Evolutionary conservation across 2,888 invertebrate species (phyloP), one percentile per base, ranked within the genome.

Genomic region (Eristalis arbustorum): DNA sequence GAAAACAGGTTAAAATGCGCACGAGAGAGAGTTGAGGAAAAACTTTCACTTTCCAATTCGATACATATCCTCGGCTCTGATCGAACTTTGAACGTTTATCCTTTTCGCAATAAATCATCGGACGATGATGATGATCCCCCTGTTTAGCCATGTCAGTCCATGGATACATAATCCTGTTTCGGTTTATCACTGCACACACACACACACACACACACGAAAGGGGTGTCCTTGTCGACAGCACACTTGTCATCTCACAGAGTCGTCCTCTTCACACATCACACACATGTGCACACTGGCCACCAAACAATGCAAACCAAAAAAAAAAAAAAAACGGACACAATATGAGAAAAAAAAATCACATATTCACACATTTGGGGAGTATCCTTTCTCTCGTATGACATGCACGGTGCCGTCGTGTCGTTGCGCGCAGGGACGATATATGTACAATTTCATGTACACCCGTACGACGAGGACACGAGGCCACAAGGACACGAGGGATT

Each of bases 291-390:
- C 25, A 79, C 25, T 63, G 66, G 40, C 42, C 61, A 76, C 42
- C 74, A 77, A 77, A 67, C 63, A 77, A 59, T n/a, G 14, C 18
- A 31, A 31, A 1, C 31, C 25, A 25, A 3, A 3, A 25, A 25
- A 25, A 49, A 49, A 18, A 18, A 18, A 49, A 49, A n/a, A 23
- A 72, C 42, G n/a, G 31, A 42, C 6, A 67, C 40, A 18, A 42
- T 72, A 42, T 31, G 10, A 69, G 49, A 34, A 11, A 40, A 59
- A 69, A 64, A 69, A 87, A 87, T 79, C 78, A 83, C 83, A 85
- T 82, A 82, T 85, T 82, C 81, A 85, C 76, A 82, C 77, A 83
- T 82, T 87, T 83, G 78, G 82, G 85, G 85, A 78, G 85, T 87
- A 87, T 78, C 85, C 85, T 87, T 87, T 77, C 74, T 56, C 67